Conservation (phyloP, 53 echinoderm and acorn worm genomes). For the Paracentrotus lividus region DNA sequence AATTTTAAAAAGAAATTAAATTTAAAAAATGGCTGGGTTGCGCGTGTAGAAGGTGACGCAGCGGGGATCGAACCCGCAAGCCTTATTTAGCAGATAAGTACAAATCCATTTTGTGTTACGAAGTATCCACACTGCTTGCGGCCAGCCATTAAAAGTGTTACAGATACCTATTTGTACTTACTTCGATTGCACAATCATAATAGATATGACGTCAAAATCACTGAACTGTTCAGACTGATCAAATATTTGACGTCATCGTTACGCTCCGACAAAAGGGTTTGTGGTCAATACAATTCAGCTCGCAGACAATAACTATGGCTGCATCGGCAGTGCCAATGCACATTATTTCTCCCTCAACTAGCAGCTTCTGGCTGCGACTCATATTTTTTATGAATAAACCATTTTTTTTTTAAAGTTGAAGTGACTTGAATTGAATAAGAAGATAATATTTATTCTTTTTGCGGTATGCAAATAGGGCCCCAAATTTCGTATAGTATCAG, state of each 20-base stretch:
- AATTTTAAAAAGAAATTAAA: not conserved
- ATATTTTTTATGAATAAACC: too few relatives aligned
- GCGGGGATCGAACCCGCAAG: slow-evolving; percentile 48
- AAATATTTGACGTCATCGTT: not conserved
- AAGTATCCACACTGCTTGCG: slow-evolving; percentile 55
- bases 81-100: not conserved
- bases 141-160: not conserved
- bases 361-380: too few relatives aligned
- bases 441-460: too few relatives aligned
- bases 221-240: not conserved
- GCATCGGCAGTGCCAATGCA: too few relatives aligned
- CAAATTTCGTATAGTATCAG: too few relatives aligned
- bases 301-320: too few relatives aligned
- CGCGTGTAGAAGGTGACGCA: slow-evolving; percentile 47
- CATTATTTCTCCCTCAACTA: too few relatives aligned
- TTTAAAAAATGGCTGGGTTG: not conserved
- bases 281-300: too few relatives aligned
- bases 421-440: too few relatives aligned
- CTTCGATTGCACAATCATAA: not conserved
- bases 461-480: too few relatives aligned
- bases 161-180: not conserved
- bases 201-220: not conserved
- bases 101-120: slow-evolving; percentile 38
- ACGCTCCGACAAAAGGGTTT: too few relatives aligned
- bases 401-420: too few relatives aligned